A percentile compares a stretch with the other conserved stretches of the same genome.
phyloP scores from a whole-genome alignment of 2,888 invertebrate species.

The Aelia acuminata region DNA sequence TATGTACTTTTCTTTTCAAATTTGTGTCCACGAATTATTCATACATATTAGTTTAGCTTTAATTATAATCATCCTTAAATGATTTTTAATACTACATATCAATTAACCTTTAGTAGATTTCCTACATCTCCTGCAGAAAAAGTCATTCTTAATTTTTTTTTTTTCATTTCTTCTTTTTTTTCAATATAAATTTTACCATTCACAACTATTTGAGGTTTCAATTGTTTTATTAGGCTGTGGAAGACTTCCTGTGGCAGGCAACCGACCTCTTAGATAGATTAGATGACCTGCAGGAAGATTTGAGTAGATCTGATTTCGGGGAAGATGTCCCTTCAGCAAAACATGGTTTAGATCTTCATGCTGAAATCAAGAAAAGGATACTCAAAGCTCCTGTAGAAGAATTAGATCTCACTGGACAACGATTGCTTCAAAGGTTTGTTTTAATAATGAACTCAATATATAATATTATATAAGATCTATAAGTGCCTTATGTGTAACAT shows the following conservation, averaged over 20 bases:
- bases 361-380: constrained; percentile 93
- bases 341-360: constrained; percentile 92
- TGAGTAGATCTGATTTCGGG: constrained; percentile 93
- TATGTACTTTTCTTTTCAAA: constrained; percentile 66
- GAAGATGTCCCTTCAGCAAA: constrained; percentile 95
- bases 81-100: neutral
- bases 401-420: constrained; percentile 88
- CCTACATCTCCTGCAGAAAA: too few species aligned
- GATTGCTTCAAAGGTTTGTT: constrained; percentile 72
- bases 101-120: neutral
- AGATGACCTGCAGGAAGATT: constrained; percentile 93
- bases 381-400: constrained; percentile 95
- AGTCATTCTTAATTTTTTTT: too few species aligned
- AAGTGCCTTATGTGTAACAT: too few species aligned
- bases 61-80: too few species aligned
- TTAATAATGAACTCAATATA: neutral
- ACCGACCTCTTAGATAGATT: constrained; percentile 92
- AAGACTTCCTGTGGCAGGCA: constrained; percentile 97
- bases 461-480: too few species aligned
- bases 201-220: too few species aligned
- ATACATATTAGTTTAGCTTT: neutral
- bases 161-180: neutral
- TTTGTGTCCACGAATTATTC: neutral
- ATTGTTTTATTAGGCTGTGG: constrained; percentile 76
- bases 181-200: neutral